phyloP scores from a whole-genome alignment of 1,140 invertebrate genomes.

The Apis laboriosa region DNA sequence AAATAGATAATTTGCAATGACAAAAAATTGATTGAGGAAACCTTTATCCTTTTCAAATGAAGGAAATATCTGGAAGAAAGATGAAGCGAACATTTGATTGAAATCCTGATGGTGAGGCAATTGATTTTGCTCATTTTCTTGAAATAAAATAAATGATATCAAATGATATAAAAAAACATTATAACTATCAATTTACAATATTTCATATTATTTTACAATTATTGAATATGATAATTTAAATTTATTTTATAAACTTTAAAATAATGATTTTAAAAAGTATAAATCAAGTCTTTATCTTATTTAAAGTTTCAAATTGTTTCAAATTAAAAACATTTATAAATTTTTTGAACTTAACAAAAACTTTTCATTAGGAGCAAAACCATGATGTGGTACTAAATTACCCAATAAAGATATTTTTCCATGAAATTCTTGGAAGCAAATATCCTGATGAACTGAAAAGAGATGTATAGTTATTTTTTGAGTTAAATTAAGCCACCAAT shows the following conservation, averaged over 20 bases:
- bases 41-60: no score
- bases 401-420: constrained; percentile 30
- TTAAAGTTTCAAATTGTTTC: background rate
- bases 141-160: background rate
- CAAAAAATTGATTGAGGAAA: constrained; percentile 6
- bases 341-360: background rate
- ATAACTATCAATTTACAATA: background rate
- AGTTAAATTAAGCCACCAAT: constrained; percentile 41
- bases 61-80: background rate
- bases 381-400: background rate
- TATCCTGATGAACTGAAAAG: background rate
- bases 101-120: background rate
- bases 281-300: no score
- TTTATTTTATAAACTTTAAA: no score
- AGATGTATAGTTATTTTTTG: background rate
- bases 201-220: no score
- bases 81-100: background rate
- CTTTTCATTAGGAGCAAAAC: background rate
- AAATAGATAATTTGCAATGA: background rate
- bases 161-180: background rate
- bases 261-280: background rate
- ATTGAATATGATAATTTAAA: background rate
- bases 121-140: background rate
- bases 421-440: background rate
- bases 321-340: background rate